Conservation (phyloP, 2,797 vertebrate species). For the Darevskia nairensis region DNA sequence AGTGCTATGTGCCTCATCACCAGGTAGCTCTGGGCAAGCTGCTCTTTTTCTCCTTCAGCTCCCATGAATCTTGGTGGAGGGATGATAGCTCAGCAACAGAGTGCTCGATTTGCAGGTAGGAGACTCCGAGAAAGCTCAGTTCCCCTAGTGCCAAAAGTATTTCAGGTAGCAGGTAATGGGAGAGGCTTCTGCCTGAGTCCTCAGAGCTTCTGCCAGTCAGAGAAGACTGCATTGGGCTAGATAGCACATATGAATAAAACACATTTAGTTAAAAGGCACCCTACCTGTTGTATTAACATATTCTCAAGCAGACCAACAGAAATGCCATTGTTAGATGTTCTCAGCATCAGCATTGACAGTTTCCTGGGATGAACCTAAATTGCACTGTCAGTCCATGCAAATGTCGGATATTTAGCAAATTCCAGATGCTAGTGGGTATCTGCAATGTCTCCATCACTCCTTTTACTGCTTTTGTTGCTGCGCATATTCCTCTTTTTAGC, state of each 20-base stretch:
- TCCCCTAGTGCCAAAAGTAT: background rate
- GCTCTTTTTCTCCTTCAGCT: background rate
- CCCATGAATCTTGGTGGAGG: background rate
- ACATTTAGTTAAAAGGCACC: background rate
- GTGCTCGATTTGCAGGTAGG: background rate
- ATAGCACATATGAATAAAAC: background rate
- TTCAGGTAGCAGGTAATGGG: background rate
- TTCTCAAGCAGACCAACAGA: constrained; percentile 19
- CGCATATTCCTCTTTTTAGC: constrained; percentile 5
- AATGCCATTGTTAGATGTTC: background rate
- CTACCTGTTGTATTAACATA: constrained; percentile 5
- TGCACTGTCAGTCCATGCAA: constrained; percentile 30
- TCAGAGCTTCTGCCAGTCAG: background rate
- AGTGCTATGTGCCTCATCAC: background rate
- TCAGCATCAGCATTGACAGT: constrained; percentile 16
- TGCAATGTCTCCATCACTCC: constrained; percentile 1
- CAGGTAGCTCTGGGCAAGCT: constrained; percentile 1
- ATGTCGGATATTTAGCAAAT: constrained; percentile 32
- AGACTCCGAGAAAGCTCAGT: background rate
- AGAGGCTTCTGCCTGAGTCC: background rate
- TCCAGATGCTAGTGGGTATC: background rate
- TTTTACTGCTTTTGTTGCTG: constrained; percentile 17
- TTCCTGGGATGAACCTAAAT: constrained; percentile 32
- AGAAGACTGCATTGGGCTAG: background rate
- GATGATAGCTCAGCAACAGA: background rate